Evolutionary conservation across 2,888 invertebrate species (phyloP).

Genomic region (Diabrotica balteata): DNA sequence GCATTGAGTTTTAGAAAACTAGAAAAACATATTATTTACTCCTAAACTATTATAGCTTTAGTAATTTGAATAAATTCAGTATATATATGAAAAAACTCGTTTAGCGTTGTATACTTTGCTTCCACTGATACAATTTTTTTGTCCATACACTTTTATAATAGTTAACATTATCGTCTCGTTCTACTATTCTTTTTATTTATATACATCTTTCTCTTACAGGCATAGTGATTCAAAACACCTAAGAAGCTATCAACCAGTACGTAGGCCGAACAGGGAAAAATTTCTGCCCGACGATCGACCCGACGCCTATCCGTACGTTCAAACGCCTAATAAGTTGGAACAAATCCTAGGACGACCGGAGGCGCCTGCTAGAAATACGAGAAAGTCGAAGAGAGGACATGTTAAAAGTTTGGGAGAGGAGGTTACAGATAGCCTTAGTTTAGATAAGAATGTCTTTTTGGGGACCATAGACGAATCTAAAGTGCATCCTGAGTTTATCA

Average conservation of each 20-base stretch:
- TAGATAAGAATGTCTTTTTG: constrained; percentile 51
- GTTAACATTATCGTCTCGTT: no score
- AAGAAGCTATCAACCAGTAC: constrained; percentile 64
- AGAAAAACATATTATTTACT: no score
- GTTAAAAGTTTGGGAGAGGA: constrained; percentile 64
- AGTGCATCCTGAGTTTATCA: constrained; percentile 38
- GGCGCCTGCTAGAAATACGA: constrained; percentile 51
- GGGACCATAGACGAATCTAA: constrained; percentile 58
- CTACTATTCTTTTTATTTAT: constrained; percentile 17
- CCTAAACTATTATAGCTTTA: no score
- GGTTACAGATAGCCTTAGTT: constrained; percentile 56
- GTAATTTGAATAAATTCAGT: no score
- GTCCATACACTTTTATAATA: no score
- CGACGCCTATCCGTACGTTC: constrained; percentile 50
- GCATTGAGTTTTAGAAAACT: no score
- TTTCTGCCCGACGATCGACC: constrained; percentile 44
- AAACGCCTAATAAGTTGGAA: constrained; percentile 56
- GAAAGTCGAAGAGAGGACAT: constrained; percentile 53
- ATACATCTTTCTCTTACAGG: constrained; percentile 42
- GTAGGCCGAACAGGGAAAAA: constrained; percentile 57
- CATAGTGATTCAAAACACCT: constrained; percentile 53
- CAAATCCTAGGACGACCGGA: constrained; percentile 57
- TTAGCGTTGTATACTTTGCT: no score
- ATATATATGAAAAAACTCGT: no score
- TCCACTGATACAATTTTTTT: no score